These are phyloP conservation scores for Neoaliturus tenellus DNA, from an alignment of 2,888 invertebrate genomes.

Conservation along the genomic window DNA sequence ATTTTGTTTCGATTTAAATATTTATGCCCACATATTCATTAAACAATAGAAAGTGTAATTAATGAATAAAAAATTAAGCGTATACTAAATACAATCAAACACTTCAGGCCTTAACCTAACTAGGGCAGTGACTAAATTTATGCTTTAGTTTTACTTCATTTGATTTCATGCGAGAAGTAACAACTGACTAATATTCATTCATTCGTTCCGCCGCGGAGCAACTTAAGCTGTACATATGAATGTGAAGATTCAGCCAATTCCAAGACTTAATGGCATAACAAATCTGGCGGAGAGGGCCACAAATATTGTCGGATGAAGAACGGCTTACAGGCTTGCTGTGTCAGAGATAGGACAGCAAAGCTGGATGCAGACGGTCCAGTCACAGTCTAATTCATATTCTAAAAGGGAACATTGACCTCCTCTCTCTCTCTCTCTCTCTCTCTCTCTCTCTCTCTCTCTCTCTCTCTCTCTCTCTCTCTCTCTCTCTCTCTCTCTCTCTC, in stretches of 20 bases:
- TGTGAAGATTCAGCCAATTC: not conserved
- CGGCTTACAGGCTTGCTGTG: not conserved
- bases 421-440: not conserved
- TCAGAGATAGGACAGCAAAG: not conserved
- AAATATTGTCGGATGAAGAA: not conserved
- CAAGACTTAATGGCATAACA: not conserved
- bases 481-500: not conserved
- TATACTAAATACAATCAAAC: too few relatives aligned
- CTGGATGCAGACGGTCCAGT: not conserved
- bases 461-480: not conserved
- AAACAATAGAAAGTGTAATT: too few relatives aligned
- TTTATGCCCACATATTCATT: too few relatives aligned
- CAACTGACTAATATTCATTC: not conserved
- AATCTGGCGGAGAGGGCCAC: not conserved
- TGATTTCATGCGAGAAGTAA: not conserved
- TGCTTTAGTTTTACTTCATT: not conserved
- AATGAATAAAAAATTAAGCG: too few relatives aligned
- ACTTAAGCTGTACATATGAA: not conserved
- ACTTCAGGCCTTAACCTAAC: too few relatives aligned
- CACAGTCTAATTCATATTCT: conserved; percentile 22
- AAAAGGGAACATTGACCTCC: not conserved
- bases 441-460: not conserved
- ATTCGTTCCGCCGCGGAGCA: not conserved
- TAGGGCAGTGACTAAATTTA: not conserved
- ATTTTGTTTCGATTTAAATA: too few relatives aligned